A percentile compares a stretch with the other conserved stretches of the same genome.
Evolutionary conservation across 1,140 invertebrate genomes (phyloP).

Genomic region (Drosophila nasuta): DNA sequence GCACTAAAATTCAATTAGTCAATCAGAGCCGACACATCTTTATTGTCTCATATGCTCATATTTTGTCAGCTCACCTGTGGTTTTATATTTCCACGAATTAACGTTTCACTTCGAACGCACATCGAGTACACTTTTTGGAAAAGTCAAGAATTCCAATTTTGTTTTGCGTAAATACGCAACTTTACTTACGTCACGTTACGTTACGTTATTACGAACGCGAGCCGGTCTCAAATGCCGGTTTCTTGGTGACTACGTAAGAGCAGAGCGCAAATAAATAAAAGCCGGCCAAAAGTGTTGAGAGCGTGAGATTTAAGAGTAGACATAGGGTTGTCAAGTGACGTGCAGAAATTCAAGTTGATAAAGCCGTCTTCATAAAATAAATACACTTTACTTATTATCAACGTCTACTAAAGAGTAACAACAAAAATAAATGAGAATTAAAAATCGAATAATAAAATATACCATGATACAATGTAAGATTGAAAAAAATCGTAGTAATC

Average conservation of each 20-base stretch:
- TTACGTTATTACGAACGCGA: background rate
- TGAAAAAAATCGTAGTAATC: no score
- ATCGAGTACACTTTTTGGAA: background rate
- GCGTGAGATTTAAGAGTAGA: conserved; percentile 37
- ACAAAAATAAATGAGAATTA: no score
- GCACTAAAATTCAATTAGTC: conserved; percentile 27
- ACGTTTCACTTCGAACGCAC: background rate
- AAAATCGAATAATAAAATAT: no score
- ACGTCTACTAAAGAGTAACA: no score
- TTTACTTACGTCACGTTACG: conserved; percentile 40
- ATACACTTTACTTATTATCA: no score
- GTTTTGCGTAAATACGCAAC: conserved; percentile 12
- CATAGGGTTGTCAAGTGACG: conserved; percentile 53
- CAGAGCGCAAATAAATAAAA: conserved; percentile 33
- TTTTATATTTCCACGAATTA: background rate
- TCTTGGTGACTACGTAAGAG: conserved; percentile 32
- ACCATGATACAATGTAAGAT: no score
- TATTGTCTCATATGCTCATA: conserved; percentile 5
- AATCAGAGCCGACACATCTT: conserved; percentile 16
- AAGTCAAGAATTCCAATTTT: conserved; percentile 3
- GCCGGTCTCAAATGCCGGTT: conserved; percentile 58
- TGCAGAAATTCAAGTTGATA: background rate
- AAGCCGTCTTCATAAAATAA: background rate
- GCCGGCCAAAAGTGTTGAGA: conserved; percentile 49
- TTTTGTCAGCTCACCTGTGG: conserved; percentile 14